phyloP scores from a whole-genome alignment of 2,797 vertebrate genomes.

The Poliocrania exsul region DNA sequence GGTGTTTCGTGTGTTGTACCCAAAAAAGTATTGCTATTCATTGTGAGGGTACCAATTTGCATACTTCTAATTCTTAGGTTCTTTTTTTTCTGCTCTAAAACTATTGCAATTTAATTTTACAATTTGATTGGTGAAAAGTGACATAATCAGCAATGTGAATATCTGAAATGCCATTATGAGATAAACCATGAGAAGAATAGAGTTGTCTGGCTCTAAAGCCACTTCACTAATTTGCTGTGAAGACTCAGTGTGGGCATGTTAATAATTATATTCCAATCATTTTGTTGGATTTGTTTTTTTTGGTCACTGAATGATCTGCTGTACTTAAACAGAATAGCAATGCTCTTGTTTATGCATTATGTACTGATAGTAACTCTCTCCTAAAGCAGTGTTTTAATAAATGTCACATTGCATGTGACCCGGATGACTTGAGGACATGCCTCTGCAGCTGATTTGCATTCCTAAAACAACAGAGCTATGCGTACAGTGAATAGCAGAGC shows the following conservation, averaged over 20 bases:
- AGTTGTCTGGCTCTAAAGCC: background rate
- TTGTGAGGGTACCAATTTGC: background rate
- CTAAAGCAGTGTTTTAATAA: background rate
- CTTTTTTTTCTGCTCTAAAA: background rate
- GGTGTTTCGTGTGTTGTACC: background rate
- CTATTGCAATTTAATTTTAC: background rate
- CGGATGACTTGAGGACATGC: background rate
- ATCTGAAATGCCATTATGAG: background rate
- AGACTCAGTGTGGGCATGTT: background rate
- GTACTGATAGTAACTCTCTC: background rate
- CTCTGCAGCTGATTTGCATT: constrained; percentile 46
- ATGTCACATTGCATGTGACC: background rate
- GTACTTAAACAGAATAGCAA: background rate
- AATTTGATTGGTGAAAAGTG: background rate
- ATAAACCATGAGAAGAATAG: background rate
- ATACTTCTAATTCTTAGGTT: background rate
- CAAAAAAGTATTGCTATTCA: background rate
- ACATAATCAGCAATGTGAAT: background rate
- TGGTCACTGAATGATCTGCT: background rate
- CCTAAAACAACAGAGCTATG: constrained; percentile 10
- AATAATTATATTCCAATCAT: background rate
- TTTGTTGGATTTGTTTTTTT: background rate
- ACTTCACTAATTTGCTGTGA: background rate
- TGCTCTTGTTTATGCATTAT: background rate
- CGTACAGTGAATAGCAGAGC: constrained; percentile 4